phyloP scores from a whole-genome alignment of 2,888 invertebrate species.

The Lordiphosa andalusiaca region DNA sequence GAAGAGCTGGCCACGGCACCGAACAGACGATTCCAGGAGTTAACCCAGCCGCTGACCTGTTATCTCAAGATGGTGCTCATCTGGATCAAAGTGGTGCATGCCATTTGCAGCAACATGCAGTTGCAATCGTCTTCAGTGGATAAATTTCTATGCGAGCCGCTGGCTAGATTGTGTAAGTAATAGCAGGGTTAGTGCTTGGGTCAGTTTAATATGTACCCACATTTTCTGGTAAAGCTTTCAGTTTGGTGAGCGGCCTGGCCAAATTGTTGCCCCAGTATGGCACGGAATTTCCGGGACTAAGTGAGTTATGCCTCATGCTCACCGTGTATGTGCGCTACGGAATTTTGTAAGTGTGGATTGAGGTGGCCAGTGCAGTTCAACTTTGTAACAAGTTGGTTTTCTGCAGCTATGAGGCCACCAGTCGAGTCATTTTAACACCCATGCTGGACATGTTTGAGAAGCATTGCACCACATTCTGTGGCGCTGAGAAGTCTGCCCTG shows the following conservation, averaged over 20 bases:
- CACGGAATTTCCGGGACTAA: slow-evolving; percentile 12
- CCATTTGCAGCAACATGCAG: slow-evolving; percentile 21
- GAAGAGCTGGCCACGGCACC: not conserved
- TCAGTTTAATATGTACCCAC: not conserved
- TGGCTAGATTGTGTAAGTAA: slow-evolving; percentile 45
- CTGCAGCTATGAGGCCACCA: slow-evolving; percentile 37
- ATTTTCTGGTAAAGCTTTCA: slow-evolving; percentile 27
- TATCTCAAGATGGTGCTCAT: slow-evolving; percentile 35
- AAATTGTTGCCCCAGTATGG: slow-evolving; percentile 32
- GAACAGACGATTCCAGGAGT: slow-evolving; percentile 13
- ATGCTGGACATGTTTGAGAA: slow-evolving; percentile 48
- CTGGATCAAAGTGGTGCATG: slow-evolving; percentile 37
- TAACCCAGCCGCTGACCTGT: slow-evolving; percentile 42
- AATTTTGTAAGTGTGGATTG: slow-evolving; percentile 43
- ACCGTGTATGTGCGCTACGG: slow-evolving; percentile 46
- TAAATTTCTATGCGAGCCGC: slow-evolving; percentile 44
- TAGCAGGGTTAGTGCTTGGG: not conserved
- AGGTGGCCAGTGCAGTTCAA: not conserved
- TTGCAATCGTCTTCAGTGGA: slow-evolving; percentile 8
- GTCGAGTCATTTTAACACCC: slow-evolving; percentile 29
- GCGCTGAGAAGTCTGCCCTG: slow-evolving; percentile 27
- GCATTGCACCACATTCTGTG: slow-evolving; percentile 36
- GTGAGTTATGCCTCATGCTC: slow-evolving; percentile 32
- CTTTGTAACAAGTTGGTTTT: not conserved
- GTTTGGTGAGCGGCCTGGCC: slow-evolving; percentile 41